phyloP scores from a whole-genome alignment of 2,113 vertebrate species.

The Ceuthmochares aereus region DNA sequence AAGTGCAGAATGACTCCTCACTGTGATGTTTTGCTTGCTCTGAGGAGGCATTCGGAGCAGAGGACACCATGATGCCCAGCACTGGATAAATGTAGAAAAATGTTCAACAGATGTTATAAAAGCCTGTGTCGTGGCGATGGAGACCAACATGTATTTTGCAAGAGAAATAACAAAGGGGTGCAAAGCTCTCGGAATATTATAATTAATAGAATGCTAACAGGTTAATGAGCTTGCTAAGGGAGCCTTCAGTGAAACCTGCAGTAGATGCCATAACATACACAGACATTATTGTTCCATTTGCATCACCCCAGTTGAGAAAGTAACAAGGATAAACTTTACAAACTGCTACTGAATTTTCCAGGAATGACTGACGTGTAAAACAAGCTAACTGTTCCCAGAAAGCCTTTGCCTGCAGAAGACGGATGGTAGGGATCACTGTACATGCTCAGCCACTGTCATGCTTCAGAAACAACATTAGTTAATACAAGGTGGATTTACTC shows the following conservation, averaged over 20 bases:
- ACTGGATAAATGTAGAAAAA: not conserved
- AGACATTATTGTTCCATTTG: not conserved
- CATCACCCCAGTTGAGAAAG: not conserved
- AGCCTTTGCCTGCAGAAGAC: not conserved
- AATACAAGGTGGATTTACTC: not conserved
- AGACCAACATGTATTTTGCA: not conserved
- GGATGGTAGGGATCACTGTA: not conserved
- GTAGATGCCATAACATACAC: not conserved
- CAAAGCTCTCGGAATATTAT: not conserved
- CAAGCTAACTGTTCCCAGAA: not conserved
- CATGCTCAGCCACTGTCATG: not conserved
- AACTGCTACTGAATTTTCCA: not conserved
- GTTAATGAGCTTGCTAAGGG: not conserved
- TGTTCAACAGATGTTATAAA: not conserved
- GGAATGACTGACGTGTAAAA: not conserved
- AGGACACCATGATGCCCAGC: not conserved
- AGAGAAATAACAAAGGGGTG: not conserved
- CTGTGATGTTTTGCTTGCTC: not conserved
- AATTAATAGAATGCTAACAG: not conserved
- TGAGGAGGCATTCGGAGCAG: not conserved
- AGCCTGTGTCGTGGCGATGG: not conserved
- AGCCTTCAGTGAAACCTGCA: not conserved
- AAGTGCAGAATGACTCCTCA: not conserved
- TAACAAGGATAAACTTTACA: not conserved
- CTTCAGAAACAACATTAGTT: not conserved